Evolutionary conservation across 37 sponge, comb jelly and placozoan genomes (phyloP), one percentile per base, ranked within the genome.

Genomic region (Amphimedon queenslandica): DNA sequence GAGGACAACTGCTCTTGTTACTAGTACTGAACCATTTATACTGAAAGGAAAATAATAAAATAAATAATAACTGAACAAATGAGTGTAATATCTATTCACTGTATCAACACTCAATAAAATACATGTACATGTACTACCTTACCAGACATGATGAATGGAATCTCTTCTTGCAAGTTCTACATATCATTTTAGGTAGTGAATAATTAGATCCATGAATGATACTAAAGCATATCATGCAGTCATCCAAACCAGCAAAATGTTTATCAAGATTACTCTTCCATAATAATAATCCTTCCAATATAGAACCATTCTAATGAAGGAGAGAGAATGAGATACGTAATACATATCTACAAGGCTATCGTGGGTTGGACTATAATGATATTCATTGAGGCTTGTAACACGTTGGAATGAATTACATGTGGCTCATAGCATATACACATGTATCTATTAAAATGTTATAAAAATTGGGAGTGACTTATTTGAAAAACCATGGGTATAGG

Each of bases 1-100:
- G 63, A 13, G 97, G 97, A 78, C 97, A 96, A 23, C 85, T 88
- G 66, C 94, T 90, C 66, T 87, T 87, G 37, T 71, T 79, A 64
- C 97, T 96, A 25, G 93, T 96, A 67, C 63, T 92, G 86, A 96
- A 96, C 97, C 97, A 96, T 39, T 96, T 96, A 84, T 96, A 96
- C 94, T 93, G 76, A 11, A 79, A 58, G 3, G n/a, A 32, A 28
- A 25, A 81, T 56, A 27, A 74, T 24, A n/a, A 23, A 66, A 28
- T 53, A 13, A 11, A 68, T 42, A 68, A 27, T 39, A 30, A n/a
- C n/a, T n/a, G n/a, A n/a, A n/a, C n/a, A n/a, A n/a, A n/a, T n/a
- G n/a, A n/a, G n/a, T n/a, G n/a, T n/a, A n/a, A n/a, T n/a, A n/a
- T n/a, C n/a, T n/a, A n/a, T n/a, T n/a, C n/a, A n/a, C n/a, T n/a